phyloP scores from a whole-genome alignment of 2,797 vertebrate genomes.

The Petrocephalus sullivani region DNA sequence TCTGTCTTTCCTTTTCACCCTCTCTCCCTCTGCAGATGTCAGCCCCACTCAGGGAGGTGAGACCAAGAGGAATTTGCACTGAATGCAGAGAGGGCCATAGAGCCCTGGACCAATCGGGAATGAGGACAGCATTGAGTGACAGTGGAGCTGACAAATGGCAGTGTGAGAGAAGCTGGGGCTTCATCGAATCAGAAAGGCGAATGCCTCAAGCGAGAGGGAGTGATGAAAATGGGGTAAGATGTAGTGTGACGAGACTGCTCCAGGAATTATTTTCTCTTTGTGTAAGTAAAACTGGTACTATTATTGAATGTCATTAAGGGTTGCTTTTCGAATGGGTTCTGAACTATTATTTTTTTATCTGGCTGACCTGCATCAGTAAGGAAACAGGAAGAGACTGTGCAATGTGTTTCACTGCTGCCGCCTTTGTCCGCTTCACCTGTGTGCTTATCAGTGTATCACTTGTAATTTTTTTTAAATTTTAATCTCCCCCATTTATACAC shows the following conservation, averaged over 20 bases:
- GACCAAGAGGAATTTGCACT: conserved; percentile 85
- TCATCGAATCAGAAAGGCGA: background rate
- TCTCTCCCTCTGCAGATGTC: conserved; percentile 70
- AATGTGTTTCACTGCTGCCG: conserved; percentile 55
- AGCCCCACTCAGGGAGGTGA: conserved; percentile 91
- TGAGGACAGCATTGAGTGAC: conserved; percentile 17
- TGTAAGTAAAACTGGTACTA: background rate
- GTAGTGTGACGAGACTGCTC: background rate
- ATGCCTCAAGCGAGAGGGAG: background rate
- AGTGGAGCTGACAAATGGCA: background rate
- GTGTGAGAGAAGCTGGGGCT: conserved; percentile 12
- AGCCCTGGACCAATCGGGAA: conserved; percentile 31
- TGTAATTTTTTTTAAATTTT: conserved; percentile 33
- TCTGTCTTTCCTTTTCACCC: background rate
- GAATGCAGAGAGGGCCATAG: conserved; percentile 43
- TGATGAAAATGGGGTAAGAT: conserved; percentile 1
- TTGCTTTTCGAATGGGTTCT: background rate
- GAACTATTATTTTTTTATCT: conserved; percentile 32
- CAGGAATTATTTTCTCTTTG: background rate
- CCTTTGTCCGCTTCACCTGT: conserved; percentile 53
- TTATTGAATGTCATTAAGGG: background rate
- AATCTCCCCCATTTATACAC: conserved; percentile 16
- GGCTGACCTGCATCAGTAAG: conserved; percentile 73
- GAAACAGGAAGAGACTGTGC: conserved; percentile 47
- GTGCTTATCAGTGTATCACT: conserved; percentile 24